Evolutionary conservation across 2,113 vertebrate genomes (phyloP).

Genomic region (Heterochromis multidens): DNA sequence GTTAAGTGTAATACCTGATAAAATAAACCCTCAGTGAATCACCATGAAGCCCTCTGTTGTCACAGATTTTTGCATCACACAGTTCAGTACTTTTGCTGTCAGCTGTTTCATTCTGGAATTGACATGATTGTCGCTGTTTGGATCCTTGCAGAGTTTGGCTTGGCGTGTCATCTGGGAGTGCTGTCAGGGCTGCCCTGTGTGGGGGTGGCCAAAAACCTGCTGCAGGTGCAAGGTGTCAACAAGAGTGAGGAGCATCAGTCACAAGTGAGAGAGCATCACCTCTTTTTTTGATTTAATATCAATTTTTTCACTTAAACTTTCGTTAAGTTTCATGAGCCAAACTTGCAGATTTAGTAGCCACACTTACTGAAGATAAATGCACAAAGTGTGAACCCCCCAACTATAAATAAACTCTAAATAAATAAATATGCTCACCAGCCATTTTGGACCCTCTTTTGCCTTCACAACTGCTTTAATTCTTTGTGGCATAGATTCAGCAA

Average conservation of each 20-base stretch:
- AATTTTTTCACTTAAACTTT: not conserved
- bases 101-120: rapidly evolving
- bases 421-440: too few species aligned
- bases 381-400: too few species aligned
- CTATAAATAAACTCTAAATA: too few species aligned
- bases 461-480: too few species aligned
- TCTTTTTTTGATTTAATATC: not conserved
- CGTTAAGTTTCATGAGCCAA: not conserved
- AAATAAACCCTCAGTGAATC: not conserved
- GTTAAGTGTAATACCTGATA: not conserved
- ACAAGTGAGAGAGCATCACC: constrained; percentile 77
- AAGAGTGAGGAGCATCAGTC: constrained; percentile 80
- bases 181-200: constrained; percentile 85
- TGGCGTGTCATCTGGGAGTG: constrained; percentile 92
- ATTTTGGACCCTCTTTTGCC: too few species aligned
- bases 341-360: too few species aligned
- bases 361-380: too few species aligned
- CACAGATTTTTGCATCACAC: not conserved
- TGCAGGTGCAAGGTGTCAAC: constrained; percentile 86
- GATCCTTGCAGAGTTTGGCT: constrained; percentile 82
- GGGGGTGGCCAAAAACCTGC: constrained; percentile 95
- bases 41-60: not conserved
- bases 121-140: not conserved
- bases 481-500: too few species aligned
- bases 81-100: not conserved